Evolutionary conservation across 2,797 vertebrate species (phyloP).

Genomic region (Natrix natrix): DNA sequence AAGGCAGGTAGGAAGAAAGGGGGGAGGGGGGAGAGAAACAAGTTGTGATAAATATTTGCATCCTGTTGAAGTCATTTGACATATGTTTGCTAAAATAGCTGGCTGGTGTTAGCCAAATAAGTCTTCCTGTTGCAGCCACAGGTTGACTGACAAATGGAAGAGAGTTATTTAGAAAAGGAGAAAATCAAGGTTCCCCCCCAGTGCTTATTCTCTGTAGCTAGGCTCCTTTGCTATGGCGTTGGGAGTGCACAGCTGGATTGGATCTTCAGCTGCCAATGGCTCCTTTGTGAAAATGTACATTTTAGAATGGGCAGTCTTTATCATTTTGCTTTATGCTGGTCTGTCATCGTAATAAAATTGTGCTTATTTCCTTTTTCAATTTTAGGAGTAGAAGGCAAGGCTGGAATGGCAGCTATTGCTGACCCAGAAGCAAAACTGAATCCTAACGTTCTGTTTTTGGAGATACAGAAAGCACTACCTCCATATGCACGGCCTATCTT

Average conservation of each 20-base stretch:
- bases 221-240: background rate
- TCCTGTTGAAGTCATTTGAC: background rate
- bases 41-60: background rate
- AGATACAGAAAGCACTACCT: constrained; percentile 79
- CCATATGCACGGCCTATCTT: constrained; percentile 85
- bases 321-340: background rate
- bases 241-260: background rate
- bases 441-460: constrained; percentile 72
- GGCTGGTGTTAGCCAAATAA: background rate
- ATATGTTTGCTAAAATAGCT: background rate
- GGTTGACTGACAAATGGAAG: background rate
- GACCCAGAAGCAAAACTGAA: constrained; percentile 72
- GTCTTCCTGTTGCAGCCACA: background rate
- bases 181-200: background rate
- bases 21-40: background rate
- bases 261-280: background rate
- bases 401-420: constrained; percentile 85
- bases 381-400: constrained; percentile 86
- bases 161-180: background rate
- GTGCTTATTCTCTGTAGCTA: background rate
- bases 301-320: background rate
- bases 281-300: background rate
- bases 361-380: background rate
- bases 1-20: background rate
- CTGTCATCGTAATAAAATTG: background rate